These are phyloP conservation scores for Drosophila littoralis DNA, from an alignment of 1,140 invertebrate species.

Conservation along the genomic window DNA sequence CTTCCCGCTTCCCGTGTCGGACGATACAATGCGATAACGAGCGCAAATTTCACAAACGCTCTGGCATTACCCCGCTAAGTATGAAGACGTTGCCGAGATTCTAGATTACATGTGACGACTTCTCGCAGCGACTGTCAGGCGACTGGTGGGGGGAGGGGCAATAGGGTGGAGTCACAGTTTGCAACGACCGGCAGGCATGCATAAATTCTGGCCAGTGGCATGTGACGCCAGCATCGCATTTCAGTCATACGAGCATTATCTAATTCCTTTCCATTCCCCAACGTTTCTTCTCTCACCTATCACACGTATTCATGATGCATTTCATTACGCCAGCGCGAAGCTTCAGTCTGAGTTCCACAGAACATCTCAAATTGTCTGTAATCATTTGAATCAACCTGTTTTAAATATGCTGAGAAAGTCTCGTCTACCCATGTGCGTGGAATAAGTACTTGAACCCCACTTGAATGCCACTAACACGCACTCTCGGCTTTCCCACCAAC, in stretches of 20 bases:
- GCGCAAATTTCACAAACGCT: conserved; percentile 77
- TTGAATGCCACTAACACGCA: conserved; percentile 35
- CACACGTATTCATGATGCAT: conserved; percentile 51
- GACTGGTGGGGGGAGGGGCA: neutral
- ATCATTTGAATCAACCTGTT: conserved; percentile 70
- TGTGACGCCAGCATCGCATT: conserved; percentile 79
- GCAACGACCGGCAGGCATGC: conserved; percentile 62
- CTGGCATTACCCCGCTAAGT: conserved; percentile 72
- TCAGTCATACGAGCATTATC: conserved; percentile 73
- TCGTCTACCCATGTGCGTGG: conserved; percentile 42
- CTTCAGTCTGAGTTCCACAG: conserved; percentile 27
- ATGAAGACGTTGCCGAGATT: conserved; percentile 79
- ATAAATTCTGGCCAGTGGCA: conserved; percentile 73
- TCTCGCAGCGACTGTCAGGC: conserved; percentile 20
- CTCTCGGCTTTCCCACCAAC: conserved; percentile 46
- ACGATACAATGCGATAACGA: conserved; percentile 75
- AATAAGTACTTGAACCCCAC: conserved; percentile 37
- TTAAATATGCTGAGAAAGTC: conserved; percentile 70
- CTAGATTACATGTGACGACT: conserved; percentile 78
- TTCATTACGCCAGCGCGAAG: conserved; percentile 38
- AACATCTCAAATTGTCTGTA: conserved; percentile 52
- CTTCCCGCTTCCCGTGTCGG: conserved; percentile 8
- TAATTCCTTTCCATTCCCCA: conserved; percentile 63
- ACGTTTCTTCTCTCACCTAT: conserved; percentile 36
- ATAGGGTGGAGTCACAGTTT: neutral